Conservation (phyloP, 2,113 vertebrate genomes). For the Phyllopteryx taeniolatus region DNA sequence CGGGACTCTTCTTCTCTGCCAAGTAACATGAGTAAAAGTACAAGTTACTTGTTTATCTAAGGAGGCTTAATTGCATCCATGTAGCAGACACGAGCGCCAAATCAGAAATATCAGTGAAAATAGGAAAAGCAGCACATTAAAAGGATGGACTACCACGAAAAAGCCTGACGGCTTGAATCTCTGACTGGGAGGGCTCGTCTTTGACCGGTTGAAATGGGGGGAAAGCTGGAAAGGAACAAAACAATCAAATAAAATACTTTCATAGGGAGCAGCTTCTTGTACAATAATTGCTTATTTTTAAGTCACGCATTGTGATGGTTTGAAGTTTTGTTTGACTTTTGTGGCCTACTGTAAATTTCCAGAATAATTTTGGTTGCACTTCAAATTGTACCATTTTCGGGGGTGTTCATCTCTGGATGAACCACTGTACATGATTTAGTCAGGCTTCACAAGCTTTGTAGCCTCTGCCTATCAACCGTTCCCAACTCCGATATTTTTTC, state of each 20-base stretch:
- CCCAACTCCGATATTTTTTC: neutral
- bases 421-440: too few species aligned
- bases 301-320: too few species aligned
- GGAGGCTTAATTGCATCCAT: neutral
- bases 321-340: neutral
- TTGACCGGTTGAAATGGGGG: slow-evolving; percentile 67
- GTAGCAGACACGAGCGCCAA: neutral
- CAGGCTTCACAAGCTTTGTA: too few species aligned
- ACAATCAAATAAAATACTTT: too few species aligned
- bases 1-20: slow-evolving; percentile 70
- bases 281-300: too few species aligned
- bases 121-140: neutral
- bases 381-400: too few species aligned
- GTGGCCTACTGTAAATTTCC: too few species aligned
- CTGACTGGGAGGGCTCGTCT: slow-evolving; percentile 16
- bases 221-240: slow-evolving; percentile 36
- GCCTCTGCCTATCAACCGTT: neutral
- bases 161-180: slow-evolving; percentile 48
- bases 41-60: neutral
- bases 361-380: neutral
- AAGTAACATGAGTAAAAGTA: neutral
- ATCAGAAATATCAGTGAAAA: neutral
- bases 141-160: slow-evolving; percentile 68
- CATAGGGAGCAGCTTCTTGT: too few species aligned
- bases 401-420: too few species aligned